Conservation (phyloP, 2,797 vertebrate genomes). For the Okamejei kenojei region DNA sequence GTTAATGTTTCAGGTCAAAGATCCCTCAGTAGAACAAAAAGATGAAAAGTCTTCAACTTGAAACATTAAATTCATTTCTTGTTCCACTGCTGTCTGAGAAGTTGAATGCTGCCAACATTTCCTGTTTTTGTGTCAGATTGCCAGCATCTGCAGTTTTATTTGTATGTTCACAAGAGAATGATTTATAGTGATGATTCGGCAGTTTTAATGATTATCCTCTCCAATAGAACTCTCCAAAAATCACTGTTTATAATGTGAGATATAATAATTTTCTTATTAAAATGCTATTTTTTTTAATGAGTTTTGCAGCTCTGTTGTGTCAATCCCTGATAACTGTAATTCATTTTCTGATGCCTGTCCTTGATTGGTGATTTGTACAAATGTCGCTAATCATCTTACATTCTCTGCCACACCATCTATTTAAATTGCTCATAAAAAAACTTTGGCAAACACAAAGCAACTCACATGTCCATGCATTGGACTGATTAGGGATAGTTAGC, state of each 20-base stretch:
- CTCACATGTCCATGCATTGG: no score
- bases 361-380: background rate
- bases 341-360: background rate
- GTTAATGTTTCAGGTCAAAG: no score
- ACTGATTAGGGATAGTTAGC: no score
- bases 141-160: no score
- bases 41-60: no score
- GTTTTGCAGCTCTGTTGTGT: background rate
- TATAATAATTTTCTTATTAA: background rate
- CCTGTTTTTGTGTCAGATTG: no score
- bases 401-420: background rate
- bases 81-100: no score
- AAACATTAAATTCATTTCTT: no score
- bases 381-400: background rate
- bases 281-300: background rate
- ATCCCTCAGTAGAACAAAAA: no score
- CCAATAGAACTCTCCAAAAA: background rate
- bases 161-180: background rate
- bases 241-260: background rate
- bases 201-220: background rate
- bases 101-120: no score
- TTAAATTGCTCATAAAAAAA: background rate
- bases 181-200: background rate
- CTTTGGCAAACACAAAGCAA: background rate
- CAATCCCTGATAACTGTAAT: background rate